phyloP scores from a whole-genome alignment of 2,888 invertebrate species.

The Rhaphigaster nebulosa region DNA sequence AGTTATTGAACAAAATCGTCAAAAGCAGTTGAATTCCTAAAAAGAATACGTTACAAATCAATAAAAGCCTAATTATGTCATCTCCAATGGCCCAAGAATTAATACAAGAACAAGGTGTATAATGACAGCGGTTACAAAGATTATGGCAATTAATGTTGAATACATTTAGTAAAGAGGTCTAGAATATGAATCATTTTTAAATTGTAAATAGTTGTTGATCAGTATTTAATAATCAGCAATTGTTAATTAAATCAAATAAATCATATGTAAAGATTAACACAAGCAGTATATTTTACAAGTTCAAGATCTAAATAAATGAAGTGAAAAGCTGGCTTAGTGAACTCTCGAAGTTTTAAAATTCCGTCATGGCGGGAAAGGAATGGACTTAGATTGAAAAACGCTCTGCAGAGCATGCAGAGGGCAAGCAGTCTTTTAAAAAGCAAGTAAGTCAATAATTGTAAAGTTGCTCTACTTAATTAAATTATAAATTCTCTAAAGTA shows the following conservation, averaged over 20 bases:
- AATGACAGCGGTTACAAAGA: too few relatives aligned
- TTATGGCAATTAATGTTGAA: too few relatives aligned
- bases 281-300: background rate
- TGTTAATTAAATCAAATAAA: background rate
- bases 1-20: too few relatives aligned
- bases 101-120: too few relatives aligned
- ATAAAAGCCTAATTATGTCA: too few relatives aligned
- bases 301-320: background rate
- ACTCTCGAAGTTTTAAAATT: background rate
- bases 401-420: conserved; percentile 36
- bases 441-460: background rate
- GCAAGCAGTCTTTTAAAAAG: conserved; percentile 21
- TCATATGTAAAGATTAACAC: background rate
- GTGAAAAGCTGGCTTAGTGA: background rate
- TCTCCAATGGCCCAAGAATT: too few relatives aligned
- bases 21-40: too few relatives aligned
- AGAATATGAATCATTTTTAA: too few relatives aligned
- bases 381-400: background rate
- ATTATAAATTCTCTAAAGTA: background rate
- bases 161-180: too few relatives aligned
- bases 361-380: background rate
- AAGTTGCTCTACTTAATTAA: background rate
- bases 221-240: too few relatives aligned
- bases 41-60: too few relatives aligned
- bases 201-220: too few relatives aligned